Base-by-base conservation (phyloP, 1,140 invertebrate species). In the Orchesella cincta region DNA sequence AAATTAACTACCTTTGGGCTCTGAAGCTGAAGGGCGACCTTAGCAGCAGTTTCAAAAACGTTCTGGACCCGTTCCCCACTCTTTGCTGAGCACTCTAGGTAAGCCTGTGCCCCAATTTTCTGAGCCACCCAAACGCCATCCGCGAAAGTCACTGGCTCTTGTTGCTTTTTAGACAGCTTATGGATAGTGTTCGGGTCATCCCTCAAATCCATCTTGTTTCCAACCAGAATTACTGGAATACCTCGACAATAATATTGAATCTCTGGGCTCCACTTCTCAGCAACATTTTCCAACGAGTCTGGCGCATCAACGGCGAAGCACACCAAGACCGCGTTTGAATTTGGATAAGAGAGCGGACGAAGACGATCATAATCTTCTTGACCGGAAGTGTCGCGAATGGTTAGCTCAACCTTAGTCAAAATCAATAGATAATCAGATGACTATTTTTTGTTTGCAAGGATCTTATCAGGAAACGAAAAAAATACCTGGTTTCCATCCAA, bases 401-500 rank as follows among this genome's bases (percentile, higher is more conserved):
- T 89, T 70, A 91, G 83, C 83, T 90, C 88, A 78, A 91, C 88
- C 62, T 67, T 77, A 14, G 28, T 16, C 2, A 36, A 57, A 20
- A 5, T 20, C 20, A 54, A 75, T 62, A n/a, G 23, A 62, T 62
- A 12, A n/a, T n/a, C n/a, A n/a, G n/a, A n/a, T n/a, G n/a, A n/a
- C n/a, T n/a, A n/a, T n/a, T n/a, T n/a, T n/a, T n/a, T n/a, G n/a
- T n/a, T n/a, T n/a, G n/a, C n/a, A n/a, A n/a, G n/a, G n/a, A n/a
- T n/a, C n/a, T n/a, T n/a, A n/a, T n/a, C n/a, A n/a, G n/a, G n/a
- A n/a, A n/a, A n/a, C n/a, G n/a, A n/a, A n/a, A n/a, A n/a, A n/a
- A n/a, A n/a, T n/a, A 67, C 62, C 90, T 97, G 94, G 88, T 97
- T 97, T 79, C 93, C 91, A 85, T 98, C 95, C 51, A 98, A 95